These are phyloP conservation scores for Embidobia sp. DNA, from an alignment of 2,888 invertebrate genomes.

Conservation along the genomic window DNA sequence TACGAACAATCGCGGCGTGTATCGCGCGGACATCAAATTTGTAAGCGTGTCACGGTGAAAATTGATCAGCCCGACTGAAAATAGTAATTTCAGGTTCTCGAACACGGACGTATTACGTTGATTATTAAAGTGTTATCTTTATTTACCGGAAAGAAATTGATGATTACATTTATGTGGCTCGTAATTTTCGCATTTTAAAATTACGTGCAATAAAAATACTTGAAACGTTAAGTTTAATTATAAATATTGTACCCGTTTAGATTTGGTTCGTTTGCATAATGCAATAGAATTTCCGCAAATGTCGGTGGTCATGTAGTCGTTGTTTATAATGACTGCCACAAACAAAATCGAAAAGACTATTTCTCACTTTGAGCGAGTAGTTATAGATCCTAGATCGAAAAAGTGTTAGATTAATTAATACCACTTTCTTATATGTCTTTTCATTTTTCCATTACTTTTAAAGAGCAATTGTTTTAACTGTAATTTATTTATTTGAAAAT, in stretches of 20 bases:
- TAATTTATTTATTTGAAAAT: too few relatives aligned
- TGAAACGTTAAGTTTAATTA: conserved; percentile 10
- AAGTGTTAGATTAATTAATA: too few relatives aligned
- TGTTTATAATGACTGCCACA: too few relatives aligned
- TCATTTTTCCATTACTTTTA: too few relatives aligned
- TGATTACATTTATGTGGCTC: conserved; percentile 13
- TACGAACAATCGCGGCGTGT: conserved; percentile 44
- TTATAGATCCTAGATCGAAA: too few relatives aligned
- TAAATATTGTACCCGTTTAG: conserved; percentile 6
- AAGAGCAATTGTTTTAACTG: too few relatives aligned
- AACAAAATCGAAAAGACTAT: too few relatives aligned
- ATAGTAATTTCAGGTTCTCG: conserved; percentile 8
- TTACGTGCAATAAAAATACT: conserved; percentile 1
- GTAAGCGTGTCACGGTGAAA: conserved; percentile 49
- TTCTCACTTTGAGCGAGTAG: too few relatives aligned
- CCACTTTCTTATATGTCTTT: too few relatives aligned
- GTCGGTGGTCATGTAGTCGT: too few relatives aligned
- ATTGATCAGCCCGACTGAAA: conserved; percentile 41
- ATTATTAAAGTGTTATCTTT: conserved; percentile 35
- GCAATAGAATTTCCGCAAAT: not conserved
- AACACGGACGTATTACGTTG: conserved; percentile 10
- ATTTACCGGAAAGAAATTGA: conserved; percentile 14
- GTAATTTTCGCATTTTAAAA: conserved; percentile 3
- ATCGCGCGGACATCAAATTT: conserved; percentile 50
- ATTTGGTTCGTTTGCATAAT: conserved; percentile 29